Evolutionary conservation across 2,797 vertebrate genomes (phyloP).

Genomic region (Poecilia wingei): DNA sequence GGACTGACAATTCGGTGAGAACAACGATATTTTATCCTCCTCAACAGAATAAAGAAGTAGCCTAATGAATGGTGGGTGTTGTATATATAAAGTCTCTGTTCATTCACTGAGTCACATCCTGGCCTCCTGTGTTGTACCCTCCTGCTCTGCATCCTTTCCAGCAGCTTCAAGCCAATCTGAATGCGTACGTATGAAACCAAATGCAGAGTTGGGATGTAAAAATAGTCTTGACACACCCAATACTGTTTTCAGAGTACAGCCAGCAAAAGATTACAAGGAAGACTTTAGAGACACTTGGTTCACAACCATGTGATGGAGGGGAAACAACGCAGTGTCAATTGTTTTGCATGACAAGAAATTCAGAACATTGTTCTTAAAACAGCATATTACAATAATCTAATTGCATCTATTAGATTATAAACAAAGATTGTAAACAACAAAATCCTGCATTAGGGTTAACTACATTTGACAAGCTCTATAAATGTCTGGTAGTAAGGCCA

Average conservation of each 20-base stretch:
- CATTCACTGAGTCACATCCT: constrained; percentile 64
- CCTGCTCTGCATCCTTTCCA: constrained; percentile 65
- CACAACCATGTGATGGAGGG: constrained; percentile 1
- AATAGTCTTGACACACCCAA: constrained; percentile 24
- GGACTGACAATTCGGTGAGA: not conserved
- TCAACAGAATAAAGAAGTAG: constrained; percentile 7
- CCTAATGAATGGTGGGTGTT: constrained; percentile 34
- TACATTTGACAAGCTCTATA: not conserved
- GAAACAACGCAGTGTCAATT: not conserved
- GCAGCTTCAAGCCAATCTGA: constrained; percentile 32
- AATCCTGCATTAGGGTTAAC: not conserved
- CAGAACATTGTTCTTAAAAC: not conserved
- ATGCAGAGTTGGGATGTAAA: constrained; percentile 23
- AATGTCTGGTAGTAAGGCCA: not conserved
- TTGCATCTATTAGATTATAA: not conserved
- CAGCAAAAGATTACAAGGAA: not conserved
- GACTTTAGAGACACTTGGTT: constrained; percentile 30
- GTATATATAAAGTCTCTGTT: constrained; percentile 30
- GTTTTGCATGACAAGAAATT: not conserved
- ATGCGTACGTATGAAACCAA: constrained; percentile 1
- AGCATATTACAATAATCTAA: too few species aligned
- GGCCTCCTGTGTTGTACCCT: constrained; percentile 55
- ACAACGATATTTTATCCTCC: constrained; percentile 12
- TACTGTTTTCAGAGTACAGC: constrained; percentile 26
- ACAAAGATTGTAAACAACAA: not conserved